phyloP scores from a whole-genome alignment of 2,797 vertebrate genomes.

The Arnoldichthys spilopterus region DNA sequence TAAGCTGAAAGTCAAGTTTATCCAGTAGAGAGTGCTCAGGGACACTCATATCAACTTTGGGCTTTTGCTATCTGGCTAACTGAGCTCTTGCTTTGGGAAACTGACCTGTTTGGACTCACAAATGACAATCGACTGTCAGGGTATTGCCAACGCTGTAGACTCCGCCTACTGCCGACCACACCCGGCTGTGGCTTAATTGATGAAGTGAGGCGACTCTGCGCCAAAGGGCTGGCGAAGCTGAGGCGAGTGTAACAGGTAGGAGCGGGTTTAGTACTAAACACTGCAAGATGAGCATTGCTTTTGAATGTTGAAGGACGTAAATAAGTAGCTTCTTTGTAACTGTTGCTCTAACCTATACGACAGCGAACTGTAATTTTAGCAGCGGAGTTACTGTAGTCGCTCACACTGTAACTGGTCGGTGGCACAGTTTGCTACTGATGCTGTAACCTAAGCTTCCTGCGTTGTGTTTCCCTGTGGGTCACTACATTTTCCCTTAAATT shows the following conservation, averaged over 20 bases:
- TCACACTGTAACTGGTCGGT: too few species aligned
- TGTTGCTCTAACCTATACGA: not conserved
- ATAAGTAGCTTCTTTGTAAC: too few species aligned
- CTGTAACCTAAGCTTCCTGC: not conserved
- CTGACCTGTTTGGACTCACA: not conserved
- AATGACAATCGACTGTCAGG: conserved; percentile 9
- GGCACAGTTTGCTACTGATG: not conserved
- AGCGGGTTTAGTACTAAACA: not conserved
- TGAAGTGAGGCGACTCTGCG: not conserved
- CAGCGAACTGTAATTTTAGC: too few species aligned
- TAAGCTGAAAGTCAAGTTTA: too few species aligned
- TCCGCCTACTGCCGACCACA: conserved; percentile 11
- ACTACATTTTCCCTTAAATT: too few species aligned
- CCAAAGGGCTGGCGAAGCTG: not conserved
- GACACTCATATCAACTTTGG: too few species aligned
- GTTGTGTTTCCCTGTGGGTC: too few species aligned
- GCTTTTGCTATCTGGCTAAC: too few species aligned
- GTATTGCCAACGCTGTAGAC: not conserved
- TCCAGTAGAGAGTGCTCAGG: too few species aligned
- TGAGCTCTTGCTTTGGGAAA: too few species aligned
- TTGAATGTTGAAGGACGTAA: not conserved
- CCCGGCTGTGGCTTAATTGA: conserved; percentile 15
- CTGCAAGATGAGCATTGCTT: not conserved
- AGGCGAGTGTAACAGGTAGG: not conserved
- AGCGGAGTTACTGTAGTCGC: too few species aligned